These are phyloP conservation scores for Atrina japonica DNA, from an alignment of 2,888 invertebrate species.

Conservation along the genomic window DNA sequence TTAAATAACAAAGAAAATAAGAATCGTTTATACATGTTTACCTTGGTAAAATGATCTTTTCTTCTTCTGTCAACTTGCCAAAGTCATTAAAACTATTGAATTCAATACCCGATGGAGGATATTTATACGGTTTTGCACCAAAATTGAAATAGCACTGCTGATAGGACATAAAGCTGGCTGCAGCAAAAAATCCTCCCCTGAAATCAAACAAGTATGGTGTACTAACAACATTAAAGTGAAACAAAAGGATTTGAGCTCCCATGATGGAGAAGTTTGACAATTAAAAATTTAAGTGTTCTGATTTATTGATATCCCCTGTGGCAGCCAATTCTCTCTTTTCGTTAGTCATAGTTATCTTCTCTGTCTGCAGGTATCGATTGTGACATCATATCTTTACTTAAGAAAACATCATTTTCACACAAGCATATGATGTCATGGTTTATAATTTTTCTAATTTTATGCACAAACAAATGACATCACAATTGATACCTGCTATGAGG, in stretches of 20 bases:
- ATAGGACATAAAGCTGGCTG: conserved; percentile 97
- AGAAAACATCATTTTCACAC: no score
- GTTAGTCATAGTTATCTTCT: no score
- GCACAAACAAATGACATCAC: no score
- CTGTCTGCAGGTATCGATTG: no score
- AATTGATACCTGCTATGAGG: no score
- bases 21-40: no score
- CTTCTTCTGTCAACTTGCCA: conserved; percentile 88
- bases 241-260: not conserved
- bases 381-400: no score
- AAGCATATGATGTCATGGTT: no score
- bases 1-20: no score
- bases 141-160: conserved; percentile 97
- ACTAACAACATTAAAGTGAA: conserved; percentile 16
- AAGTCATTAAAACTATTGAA: conserved; percentile 90
- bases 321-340: no score
- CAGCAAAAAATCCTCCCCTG: conserved; percentile 94
- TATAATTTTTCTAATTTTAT: no score
- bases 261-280: not conserved
- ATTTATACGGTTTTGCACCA: conserved; percentile 89
- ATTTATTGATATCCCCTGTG: not conserved
- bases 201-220: conserved; percentile 26
- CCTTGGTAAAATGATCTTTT: conserved; percentile 91
- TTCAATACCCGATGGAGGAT: conserved; percentile 86
- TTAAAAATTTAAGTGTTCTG: not conserved